Base-by-base conservation (phyloP, 2,888 invertebrate genomes). In the Cotesia congregata region DNA sequence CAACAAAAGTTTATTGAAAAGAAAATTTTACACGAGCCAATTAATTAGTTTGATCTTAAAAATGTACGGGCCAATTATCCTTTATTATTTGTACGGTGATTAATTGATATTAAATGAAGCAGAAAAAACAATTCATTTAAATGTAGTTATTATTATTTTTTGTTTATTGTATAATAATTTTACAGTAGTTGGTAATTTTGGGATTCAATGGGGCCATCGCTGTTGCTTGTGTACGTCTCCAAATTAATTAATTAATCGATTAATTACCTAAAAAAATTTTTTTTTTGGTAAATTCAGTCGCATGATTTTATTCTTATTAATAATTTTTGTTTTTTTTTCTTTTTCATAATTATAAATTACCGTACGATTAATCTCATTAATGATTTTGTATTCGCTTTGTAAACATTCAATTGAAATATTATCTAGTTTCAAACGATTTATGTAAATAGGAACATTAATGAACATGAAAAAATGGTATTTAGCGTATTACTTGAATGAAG, bases 361-460 rank as follows among this genome's bases (percentile, higher is more conserved):
- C 50, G 50, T 50, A 50, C 50, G 50, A 12, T 50, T 50, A 9
- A 12, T 50, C 50, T 50, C 50, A 50, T 50, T 50, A 12, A 50
- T 9, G 7, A 50, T 50, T 50, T 12, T 50, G 50, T 50, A 50
- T 50, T 50, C 50, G 50, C 50, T 50, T 50, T 50, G 12, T 50
- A 50, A 50, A 50, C 50, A 50, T 50, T 50, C 50, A 50, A 50
- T 50, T 50, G 12, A 12, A 50, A 12, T 50, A 12, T 50, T 50
- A 50, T 50, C 50, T 50, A 50, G 50, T 50, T 50, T 12, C 12
- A 50, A 50, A 67, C n/a, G 67, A 67, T 67, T 38, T 67, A 9
- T 67, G 67, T 67, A 67, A 67, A 67, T 67, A 67, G 7, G 7
- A 67, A 38, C 62, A 17, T 62, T 62, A 12, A 62, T 62, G 62